Conservation (phyloP, 2,888 invertebrate species). For the Brenthis hecate region DNA sequence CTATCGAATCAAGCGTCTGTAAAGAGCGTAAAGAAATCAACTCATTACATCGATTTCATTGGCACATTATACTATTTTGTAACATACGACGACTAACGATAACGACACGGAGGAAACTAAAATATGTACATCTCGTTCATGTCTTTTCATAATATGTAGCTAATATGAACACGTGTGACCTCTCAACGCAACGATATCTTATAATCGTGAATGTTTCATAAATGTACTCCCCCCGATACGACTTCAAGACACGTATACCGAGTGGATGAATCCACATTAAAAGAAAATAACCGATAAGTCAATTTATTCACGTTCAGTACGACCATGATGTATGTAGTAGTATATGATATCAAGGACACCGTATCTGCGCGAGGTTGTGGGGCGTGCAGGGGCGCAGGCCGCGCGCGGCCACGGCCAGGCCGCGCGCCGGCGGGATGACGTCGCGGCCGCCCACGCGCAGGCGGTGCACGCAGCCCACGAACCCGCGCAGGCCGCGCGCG, state of each 20-base stretch:
- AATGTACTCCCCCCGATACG: no score
- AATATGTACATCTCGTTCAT: no score
- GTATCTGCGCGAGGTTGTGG: conserved; percentile 67
- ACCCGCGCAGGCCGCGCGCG: conserved; percentile 87
- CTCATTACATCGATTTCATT: no score
- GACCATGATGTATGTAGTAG: not conserved
- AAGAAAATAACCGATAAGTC: not conserved
- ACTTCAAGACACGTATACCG: no score
- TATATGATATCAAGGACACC: conserved; percentile 58
- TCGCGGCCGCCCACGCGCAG: conserved; percentile 85
- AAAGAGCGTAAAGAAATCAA: not conserved
- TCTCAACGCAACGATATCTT: no score
- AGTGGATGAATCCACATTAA: not conserved
- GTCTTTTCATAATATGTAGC: no score
- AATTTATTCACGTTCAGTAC: conserved; percentile 2
- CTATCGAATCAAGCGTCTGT: not conserved
- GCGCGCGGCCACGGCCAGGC: conserved; percentile 63
- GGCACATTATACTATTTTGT: no score
- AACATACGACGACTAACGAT: no score
- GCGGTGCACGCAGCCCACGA: conserved; percentile 92
- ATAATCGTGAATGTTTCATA: no score
- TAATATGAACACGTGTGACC: no score
- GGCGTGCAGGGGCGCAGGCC: conserved; percentile 71
- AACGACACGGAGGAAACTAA: no score
- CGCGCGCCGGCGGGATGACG: conserved; percentile 80